Conservation (phyloP, 2,113 vertebrate species). For the Lepidothrix coronata region DNA sequence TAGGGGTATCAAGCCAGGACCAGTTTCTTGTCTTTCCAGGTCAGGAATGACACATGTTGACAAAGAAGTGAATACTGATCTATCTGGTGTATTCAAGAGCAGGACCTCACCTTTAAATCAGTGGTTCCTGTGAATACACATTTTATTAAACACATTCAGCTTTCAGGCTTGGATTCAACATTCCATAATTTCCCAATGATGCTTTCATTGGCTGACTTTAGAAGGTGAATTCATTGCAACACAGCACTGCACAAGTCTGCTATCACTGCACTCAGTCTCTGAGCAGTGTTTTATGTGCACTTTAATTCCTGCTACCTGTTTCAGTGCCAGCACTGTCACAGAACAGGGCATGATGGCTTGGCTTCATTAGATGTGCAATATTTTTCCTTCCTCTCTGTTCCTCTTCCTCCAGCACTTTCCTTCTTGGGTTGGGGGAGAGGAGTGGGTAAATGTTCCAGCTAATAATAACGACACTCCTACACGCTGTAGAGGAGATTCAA, state of each 20-base stretch:
- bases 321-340: neutral
- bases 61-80: neutral
- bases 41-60: neutral
- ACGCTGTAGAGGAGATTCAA: neutral
- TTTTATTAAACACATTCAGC: neutral
- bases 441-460: neutral
- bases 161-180: neutral
- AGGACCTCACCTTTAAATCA: neutral
- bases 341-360: neutral
- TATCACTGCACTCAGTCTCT: neutral
- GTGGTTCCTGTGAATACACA: neutral
- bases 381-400: neutral
- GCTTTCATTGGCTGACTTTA: neutral
- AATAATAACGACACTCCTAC: neutral
- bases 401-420: neutral
- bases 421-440: neutral
- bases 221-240: neutral
- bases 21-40: neutral
- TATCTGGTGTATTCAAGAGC: neutral
- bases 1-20: neutral
- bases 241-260: rapidly evolving
- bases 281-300: neutral
- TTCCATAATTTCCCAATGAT: neutral
- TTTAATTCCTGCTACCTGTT: neutral
- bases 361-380: neutral